A percentile compares a stretch with the other conserved stretches of the same genome.
phyloP scores from a whole-genome alignment of 2,113 vertebrate genomes.

The Apteryx owenii region DNA sequence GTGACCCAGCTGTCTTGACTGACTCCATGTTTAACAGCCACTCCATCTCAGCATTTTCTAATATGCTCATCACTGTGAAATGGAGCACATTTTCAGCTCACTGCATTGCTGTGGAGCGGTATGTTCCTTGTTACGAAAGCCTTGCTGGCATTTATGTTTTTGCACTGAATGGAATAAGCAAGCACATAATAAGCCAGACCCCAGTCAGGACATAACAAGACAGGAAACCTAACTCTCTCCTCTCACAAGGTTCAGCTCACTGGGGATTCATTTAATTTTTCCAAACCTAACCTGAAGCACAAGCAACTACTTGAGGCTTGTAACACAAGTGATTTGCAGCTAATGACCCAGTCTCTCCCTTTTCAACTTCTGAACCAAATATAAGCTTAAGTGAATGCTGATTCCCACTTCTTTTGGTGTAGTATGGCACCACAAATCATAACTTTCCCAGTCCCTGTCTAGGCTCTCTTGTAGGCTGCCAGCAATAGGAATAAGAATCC shows the following conservation, averaged over 20 bases:
- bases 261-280: neutral
- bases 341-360: neutral
- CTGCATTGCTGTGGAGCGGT: neutral
- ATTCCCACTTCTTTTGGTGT: neutral
- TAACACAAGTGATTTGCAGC: conserved; percentile 6
- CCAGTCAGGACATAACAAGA: neutral
- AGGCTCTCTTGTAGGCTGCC: neutral
- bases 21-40: neutral
- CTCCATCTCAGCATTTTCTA: neutral
- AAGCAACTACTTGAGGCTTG: neutral
- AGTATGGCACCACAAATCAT: conserved; percentile 16
- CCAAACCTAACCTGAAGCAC: neutral
- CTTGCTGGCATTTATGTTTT: neutral
- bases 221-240: neutral
- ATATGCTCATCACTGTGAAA: neutral
- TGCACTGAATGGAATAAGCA: neutral
- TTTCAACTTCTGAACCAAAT: neutral
- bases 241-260: neutral
- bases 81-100: neutral
- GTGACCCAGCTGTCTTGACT: neutral
- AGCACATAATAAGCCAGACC: neutral
- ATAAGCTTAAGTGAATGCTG: neutral
- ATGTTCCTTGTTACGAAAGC: neutral
- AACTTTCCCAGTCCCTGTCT: neutral
- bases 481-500: conserved; percentile 22